Evolutionary conservation across 2,888 invertebrate genomes (phyloP), one percentile per base, ranked within the genome.

Genomic region (Epicampocera succincta): DNA sequence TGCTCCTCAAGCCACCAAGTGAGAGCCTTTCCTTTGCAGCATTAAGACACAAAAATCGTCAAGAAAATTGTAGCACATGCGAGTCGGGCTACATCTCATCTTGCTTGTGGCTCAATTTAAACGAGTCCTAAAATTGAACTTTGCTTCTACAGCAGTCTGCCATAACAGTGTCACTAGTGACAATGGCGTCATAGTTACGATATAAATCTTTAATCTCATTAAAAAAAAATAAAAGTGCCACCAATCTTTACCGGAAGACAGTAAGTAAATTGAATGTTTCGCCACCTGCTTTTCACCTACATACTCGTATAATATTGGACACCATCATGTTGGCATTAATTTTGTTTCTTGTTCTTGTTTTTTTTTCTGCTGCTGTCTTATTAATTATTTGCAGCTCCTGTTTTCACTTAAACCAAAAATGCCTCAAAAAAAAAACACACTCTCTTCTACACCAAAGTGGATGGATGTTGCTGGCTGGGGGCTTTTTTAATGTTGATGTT

Each of bases 361-460:
- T n/a, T n/a, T n/a, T n/a, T n/a, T n/a, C n/a, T n/a, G n/a, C n/a
- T 63, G 68, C 15, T 69, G 38, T 29, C 63, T 77, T 82, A 74
- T 82, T 82, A 82, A 78, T 78, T 82, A 74, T 71, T 82, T 74
- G 21, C 33, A 78, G 82, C 82, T 78, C 46, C 82, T 60, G 82
- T 81, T 73, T 69, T 21, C 9, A 13, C 44, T 52, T 25, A 65
- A 60, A 46, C n/a, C 12, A 60, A 77, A 46, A n/a, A 50, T 56
- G 11, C 17, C 33, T 12, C 50, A 17, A 66, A 19, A 69, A 60
- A n/a, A n/a, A n/a, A n/a, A n/a, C n/a, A n/a, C n/a, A n/a, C n/a
- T n/a, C 38, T 54, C 44, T 25, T 48, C n/a, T n/a, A n/a, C 42
- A 52, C 11, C 52, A 66, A 50, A n/a, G n/a, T n/a, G n/a, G n/a